Conservation (phyloP, 2,888 invertebrate genomes). For the Euplagia quadripunctaria region DNA sequence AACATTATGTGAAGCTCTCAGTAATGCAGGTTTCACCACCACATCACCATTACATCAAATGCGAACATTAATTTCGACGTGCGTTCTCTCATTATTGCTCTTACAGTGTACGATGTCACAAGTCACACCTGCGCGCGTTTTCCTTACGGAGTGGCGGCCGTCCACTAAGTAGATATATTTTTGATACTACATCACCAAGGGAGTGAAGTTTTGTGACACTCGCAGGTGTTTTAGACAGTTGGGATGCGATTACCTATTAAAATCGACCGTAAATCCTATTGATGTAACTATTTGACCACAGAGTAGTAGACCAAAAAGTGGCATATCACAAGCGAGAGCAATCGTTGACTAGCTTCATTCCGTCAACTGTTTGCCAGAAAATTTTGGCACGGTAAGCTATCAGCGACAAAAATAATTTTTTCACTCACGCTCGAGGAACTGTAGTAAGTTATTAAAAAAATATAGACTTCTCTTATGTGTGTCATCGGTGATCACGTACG, state of each 20-base stretch:
- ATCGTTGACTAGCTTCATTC: constrained; percentile 18
- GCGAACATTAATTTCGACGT: not conserved
- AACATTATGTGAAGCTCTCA: too few species aligned
- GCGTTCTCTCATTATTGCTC: not conserved
- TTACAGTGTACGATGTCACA: not conserved
- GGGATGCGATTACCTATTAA: not conserved
- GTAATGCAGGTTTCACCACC: too few species aligned
- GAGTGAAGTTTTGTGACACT: not conserved
- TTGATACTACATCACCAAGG: too few species aligned
- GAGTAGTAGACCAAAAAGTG: not conserved
- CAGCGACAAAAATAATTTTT: constrained; percentile 66
- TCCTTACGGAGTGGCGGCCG: not conserved
- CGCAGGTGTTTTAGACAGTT: not conserved
- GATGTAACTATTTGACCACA: not conserved
- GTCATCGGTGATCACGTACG: constrained; percentile 47
- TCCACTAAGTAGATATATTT: not conserved
- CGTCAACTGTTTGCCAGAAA: constrained; percentile 50
- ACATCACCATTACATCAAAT: not conserved
- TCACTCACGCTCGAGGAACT: constrained; percentile 38
- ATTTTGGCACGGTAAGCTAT: constrained; percentile 67
- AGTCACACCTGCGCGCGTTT: not conserved
- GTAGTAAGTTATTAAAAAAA: constrained; percentile 44
- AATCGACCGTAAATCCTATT: not conserved
- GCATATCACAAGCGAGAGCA: not conserved
- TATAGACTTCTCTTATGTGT: constrained; percentile 36